phyloP scores from a whole-genome alignment of 35 echinoderm and acorn worm species.

The Amphiura filiformis region DNA sequence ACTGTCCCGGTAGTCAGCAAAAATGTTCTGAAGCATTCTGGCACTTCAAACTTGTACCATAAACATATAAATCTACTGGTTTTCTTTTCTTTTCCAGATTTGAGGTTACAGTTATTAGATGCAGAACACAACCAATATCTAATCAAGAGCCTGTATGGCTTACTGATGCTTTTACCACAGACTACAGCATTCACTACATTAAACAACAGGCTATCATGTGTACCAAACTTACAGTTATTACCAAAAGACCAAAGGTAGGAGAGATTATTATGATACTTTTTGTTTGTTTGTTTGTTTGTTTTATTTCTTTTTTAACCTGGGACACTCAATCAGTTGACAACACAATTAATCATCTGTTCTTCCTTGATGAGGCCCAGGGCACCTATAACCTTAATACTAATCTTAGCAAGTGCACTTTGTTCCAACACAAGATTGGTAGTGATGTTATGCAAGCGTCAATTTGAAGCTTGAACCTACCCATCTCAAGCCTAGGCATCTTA shows the following conservation, averaged over 20 bases:
- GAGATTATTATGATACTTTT: neutral
- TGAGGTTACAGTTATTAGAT: conserved; percentile 85
- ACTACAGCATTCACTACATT: conserved; percentile 80
- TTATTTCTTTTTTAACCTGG: too few relatives aligned
- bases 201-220: conserved; percentile 65
- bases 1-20: too few relatives aligned
- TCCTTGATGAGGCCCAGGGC: neutral
- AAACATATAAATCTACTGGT: too few relatives aligned
- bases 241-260: conserved; percentile 39
- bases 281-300: too few relatives aligned
- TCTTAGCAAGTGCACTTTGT: neutral
- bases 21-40: too few relatives aligned
- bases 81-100: conserved; percentile 41
- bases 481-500: too few relatives aligned
- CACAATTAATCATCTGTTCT: too few relatives aligned
- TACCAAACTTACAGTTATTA: conserved; percentile 59
- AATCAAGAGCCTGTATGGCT: conserved; percentile 94
- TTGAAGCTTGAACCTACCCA: too few relatives aligned
- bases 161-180: conserved; percentile 93
- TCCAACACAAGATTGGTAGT: neutral
- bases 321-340: too few relatives aligned
- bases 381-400: neutral
- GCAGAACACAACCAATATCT: conserved; percentile 89
- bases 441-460: too few relatives aligned
- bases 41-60: too few relatives aligned